Evolutionary conservation across 2,113 vertebrate species (phyloP).

Genomic region (Myotis yumanensis): DNA sequence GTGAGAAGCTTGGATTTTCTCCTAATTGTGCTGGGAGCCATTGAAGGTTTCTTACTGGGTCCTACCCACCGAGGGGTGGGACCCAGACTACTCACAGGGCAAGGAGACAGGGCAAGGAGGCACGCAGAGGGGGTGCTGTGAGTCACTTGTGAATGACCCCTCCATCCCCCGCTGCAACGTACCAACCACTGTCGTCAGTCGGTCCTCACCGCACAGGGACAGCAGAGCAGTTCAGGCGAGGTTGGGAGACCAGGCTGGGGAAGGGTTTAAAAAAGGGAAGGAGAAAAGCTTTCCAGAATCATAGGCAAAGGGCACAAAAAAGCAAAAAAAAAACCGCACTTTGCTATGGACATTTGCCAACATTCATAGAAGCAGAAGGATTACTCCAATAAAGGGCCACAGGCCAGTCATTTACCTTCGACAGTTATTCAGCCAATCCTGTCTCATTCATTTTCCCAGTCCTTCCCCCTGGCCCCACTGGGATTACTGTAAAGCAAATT

Average conservation of each 20-base stretch:
- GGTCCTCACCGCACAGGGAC: not conserved
- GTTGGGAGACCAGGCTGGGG: not conserved
- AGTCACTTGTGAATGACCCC: not conserved
- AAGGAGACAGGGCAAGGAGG: not conserved
- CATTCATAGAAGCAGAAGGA: not conserved
- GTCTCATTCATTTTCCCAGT: not conserved
- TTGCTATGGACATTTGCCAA: not conserved
- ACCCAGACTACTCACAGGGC: not conserved
- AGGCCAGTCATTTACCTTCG: not conserved
- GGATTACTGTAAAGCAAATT: not conserved
- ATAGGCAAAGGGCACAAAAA: not conserved
- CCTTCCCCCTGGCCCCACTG: not conserved
- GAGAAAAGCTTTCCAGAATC: not conserved
- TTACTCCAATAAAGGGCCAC: not conserved
- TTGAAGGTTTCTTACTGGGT: not conserved
- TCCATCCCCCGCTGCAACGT: rapidly evolving
- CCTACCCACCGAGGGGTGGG: not conserved
- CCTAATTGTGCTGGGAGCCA: not conserved
- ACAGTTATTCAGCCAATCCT: not conserved
- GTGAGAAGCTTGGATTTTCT: not conserved
- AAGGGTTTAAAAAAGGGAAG: not conserved
- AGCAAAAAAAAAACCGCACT: not conserved
- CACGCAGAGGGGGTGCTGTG: rapidly evolving
- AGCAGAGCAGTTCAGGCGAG: not conserved
- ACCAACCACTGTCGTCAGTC: rapidly evolving